Evolutionary conservation across 2,797 vertebrate species (phyloP), one percentile per base, ranked within the genome.

Genomic region (Leptoclinus maculatus): DNA sequence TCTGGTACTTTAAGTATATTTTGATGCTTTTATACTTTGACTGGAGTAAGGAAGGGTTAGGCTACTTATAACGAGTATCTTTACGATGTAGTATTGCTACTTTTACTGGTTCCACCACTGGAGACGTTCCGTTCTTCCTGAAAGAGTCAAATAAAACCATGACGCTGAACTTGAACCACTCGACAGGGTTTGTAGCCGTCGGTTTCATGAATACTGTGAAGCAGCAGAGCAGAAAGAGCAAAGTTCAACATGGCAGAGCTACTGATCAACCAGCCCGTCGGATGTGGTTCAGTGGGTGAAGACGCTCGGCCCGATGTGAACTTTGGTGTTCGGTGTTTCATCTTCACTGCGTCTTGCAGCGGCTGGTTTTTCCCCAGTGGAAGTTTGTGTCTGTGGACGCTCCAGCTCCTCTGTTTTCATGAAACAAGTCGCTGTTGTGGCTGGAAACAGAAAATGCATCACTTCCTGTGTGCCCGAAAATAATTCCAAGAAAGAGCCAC

Each of bases 261-360:
- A 67, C 79, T 83, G 25, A 85, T 85, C 84, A 68, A 71, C 80
- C 74, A 71, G 57, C 23, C 23, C 4, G 27, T 60, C 58, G 57
- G 70, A 75, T 82, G 60, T 83, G 57, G 56, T 29, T 80, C 59
- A 74, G 66, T 45, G 57, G 77, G 45, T 32, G 51, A 56, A 32
- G 2, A 45, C 36, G 0, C 23, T 34, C 19, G 2, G 17, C 10
- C n/a, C 9, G 2, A 54, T 13, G 6, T 14, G 53, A 27, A 27
- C 54, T 41, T 1, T 13, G 3, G 19, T 16, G 34, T 23, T 36
- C 58, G 3, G 17, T 16, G 41, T 5, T 11, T 66, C 10, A 9
- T 4, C 4, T 43, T 66, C 66, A 5, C 16, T 12, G 32, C 10
- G 5, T 54, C 34, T 43, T 66, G 47, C 12, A 23, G 49, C 7